These are phyloP conservation scores for Labrus mixtus DNA, from an alignment of 2,113 vertebrate genomes.

Conservation along the genomic window DNA sequence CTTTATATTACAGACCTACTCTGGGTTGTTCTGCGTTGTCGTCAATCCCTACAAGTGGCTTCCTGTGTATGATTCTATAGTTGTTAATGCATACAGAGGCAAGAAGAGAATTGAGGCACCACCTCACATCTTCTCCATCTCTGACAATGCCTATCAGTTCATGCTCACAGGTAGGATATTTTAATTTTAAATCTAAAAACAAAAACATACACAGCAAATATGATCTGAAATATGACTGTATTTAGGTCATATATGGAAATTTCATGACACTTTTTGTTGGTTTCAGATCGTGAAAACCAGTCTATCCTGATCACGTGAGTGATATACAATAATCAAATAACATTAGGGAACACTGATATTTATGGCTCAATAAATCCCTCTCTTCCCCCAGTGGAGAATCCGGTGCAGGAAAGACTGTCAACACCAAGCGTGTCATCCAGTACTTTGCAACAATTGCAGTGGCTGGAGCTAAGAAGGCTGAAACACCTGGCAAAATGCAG, in stretches of 20 bases:
- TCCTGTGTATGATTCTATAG: conserved; percentile 84
- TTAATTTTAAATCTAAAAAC: not conserved
- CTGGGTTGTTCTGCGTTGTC: conserved; percentile 88
- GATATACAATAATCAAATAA: not conserved
- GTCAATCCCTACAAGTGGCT: conserved; percentile 93
- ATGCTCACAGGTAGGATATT: conserved; percentile 76
- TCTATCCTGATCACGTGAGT: conserved; percentile 88
- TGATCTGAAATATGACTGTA: not conserved
- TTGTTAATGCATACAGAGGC: conserved; percentile 68
- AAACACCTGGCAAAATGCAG: conserved; percentile 82
- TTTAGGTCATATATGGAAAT: not conserved
- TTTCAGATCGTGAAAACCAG: conserved; percentile 85
- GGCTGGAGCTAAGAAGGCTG: conserved; percentile 28
- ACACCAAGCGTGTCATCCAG: conserved; percentile 95
- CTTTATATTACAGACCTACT: conserved; percentile 85
- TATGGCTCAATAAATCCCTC: not conserved
- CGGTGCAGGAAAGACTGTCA: conserved; percentile 95
- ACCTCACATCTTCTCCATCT: conserved; percentile 80
- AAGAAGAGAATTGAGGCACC: conserved; percentile 80
- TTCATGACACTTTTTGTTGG: not conserved
- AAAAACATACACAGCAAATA: not conserved
- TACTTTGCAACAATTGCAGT: conserved; percentile 95
- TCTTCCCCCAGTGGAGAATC: conserved; percentile 90
- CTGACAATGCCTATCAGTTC: conserved; percentile 81
- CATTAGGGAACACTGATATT: not conserved